These are phyloP conservation scores for Rhinichthys klamathensis DNA, from an alignment of 2,113 vertebrate species.

Conservation along the genomic window DNA sequence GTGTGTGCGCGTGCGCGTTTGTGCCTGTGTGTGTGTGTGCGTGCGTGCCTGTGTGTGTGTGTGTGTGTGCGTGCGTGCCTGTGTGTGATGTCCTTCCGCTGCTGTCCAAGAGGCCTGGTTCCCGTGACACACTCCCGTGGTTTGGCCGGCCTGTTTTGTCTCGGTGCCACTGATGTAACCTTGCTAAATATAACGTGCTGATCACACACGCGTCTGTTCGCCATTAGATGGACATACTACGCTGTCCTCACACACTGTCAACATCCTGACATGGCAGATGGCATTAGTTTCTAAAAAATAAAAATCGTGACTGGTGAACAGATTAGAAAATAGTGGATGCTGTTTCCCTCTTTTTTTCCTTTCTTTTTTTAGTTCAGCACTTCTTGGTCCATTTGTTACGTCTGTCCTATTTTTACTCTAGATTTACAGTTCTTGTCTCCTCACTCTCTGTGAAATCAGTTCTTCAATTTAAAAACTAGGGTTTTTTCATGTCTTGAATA, in stretches of 20 bases:
- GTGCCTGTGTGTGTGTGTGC: background rate
- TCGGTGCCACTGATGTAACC: constrained; percentile 66
- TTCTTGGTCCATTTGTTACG: background rate
- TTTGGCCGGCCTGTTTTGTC: constrained; percentile 65
- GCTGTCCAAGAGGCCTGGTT: constrained; percentile 62
- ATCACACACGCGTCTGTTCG: constrained; percentile 59
- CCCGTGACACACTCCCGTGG: constrained; percentile 68
- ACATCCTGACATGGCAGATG: constrained; percentile 35
- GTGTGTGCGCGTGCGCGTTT: background rate
- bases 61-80: background rate
- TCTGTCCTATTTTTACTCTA: constrained; percentile 11
- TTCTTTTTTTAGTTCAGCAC: background rate
- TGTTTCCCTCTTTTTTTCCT: background rate
- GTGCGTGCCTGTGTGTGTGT: background rate
- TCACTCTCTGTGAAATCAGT: background rate
- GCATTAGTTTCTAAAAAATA: background rate
- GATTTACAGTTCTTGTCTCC: background rate
- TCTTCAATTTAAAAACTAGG: background rate
- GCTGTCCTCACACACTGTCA: constrained; percentile 2
- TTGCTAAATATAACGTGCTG: constrained; percentile 71
- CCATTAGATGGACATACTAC: constrained; percentile 51
- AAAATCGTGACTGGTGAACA: background rate
- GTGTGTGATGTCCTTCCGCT: constrained; percentile 50
- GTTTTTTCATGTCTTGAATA: background rate
- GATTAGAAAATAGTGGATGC: background rate